Percentiles rank a stretch among this genome's conserved stretches.
These are phyloP conservation scores for Scarus forsteni DNA, from an alignment of 2,797 vertebrate genomes.

Conservation along the genomic window DNA sequence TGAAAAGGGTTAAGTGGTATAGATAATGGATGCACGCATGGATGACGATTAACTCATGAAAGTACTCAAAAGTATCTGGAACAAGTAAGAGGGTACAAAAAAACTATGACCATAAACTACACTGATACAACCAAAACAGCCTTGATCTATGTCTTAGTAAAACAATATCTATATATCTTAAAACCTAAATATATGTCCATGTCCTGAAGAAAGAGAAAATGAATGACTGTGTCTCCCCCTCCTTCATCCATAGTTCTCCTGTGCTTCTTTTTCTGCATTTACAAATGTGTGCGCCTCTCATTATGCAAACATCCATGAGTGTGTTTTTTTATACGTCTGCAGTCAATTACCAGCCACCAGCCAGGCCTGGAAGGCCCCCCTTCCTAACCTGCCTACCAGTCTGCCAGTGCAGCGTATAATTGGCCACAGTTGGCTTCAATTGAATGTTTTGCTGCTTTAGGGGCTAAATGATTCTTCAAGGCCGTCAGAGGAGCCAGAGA, in stretches of 20 bases:
- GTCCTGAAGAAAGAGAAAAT: slow-evolving; percentile 12
- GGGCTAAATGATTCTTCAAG: slow-evolving; percentile 70
- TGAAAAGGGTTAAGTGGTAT: too few species aligned
- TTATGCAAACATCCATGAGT: slow-evolving; percentile 4
- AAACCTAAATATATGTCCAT: too few species aligned
- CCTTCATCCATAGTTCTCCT: slow-evolving; percentile 8
- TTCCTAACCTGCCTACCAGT: slow-evolving; percentile 44
- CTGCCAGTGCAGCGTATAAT: slow-evolving; percentile 67
- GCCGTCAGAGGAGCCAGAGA: slow-evolving; percentile 57
- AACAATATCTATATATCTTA: too few species aligned
- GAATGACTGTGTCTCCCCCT: slow-evolving; percentile 21
- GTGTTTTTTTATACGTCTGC: slow-evolving; percentile 10
- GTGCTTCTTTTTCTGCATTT: neutral
- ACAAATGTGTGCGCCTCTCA: slow-evolving; percentile 4
- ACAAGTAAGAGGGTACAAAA: too few species aligned
- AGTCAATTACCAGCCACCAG: slow-evolving; percentile 41
- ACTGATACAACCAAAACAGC: too few species aligned
- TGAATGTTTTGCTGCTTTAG: slow-evolving; percentile 66
- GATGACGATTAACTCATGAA: too few species aligned
- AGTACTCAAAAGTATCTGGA: too few species aligned
- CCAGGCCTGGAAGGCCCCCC: slow-evolving; percentile 29
- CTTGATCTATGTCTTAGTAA: too few species aligned
- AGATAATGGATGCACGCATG: too few species aligned
- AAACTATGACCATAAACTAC: too few species aligned
- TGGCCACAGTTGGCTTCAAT: slow-evolving; percentile 77